A percentile compares a stretch with the other conserved stretches of the same genome.
Conservation (phyloP, 2,888 invertebrate species). For the Nysson spinosus region DNA sequence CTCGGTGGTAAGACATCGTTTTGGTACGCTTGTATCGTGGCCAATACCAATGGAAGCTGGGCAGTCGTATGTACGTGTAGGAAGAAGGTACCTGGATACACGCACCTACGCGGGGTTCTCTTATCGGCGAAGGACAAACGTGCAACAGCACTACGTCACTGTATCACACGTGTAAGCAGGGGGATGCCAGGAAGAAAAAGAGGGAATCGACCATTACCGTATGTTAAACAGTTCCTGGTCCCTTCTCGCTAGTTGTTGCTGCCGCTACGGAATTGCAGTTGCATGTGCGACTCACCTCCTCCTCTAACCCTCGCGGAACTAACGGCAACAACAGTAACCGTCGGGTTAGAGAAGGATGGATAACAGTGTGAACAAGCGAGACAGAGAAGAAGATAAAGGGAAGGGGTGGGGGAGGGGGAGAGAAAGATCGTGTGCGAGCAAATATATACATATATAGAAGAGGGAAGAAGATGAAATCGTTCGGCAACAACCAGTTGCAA, state of each 20-base stretch:
- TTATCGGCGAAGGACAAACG: conserved; percentile 51
- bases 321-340: conserved; percentile 1
- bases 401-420: background rate
- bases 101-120: conserved; percentile 39
- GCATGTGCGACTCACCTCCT: conserved; percentile 38
- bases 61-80: background rate
- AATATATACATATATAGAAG: background rate
- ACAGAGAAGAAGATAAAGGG: background rate
- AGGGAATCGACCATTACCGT: conserved; percentile 51
- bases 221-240: conserved; percentile 58
- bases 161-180: conserved; percentile 47
- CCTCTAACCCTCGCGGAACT: too few relatives aligned
- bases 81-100: background rate
- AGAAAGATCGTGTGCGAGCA: background rate
- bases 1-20: conserved; percentile 3
- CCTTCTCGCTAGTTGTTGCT: conserved; percentile 30
- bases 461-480: conserved; percentile 7
- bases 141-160: conserved; percentile 43
- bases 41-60: too few relatives aligned
- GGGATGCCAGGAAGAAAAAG: conserved; percentile 35
- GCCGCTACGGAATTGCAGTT: conserved; percentile 43
- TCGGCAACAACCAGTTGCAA: conserved; percentile 51
- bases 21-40: conserved; percentile 18
- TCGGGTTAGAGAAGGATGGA: too few relatives aligned
- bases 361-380: too few relatives aligned